These are phyloP conservation scores for Drosophila novamexicana DNA, from an alignment of 1,140 invertebrate genomes.

Conservation along the genomic window DNA sequence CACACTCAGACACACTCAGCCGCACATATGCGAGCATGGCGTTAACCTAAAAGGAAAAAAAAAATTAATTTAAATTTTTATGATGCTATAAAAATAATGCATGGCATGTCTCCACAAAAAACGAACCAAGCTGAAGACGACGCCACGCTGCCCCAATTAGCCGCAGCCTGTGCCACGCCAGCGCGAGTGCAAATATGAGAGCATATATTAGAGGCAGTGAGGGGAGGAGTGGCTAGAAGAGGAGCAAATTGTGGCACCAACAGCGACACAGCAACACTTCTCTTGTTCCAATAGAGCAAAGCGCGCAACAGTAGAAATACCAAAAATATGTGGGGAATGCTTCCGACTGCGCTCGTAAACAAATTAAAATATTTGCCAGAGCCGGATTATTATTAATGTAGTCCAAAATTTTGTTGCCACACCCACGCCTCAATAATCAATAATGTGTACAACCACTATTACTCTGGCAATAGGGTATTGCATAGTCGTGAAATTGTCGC, in stretches of 20 bases:
- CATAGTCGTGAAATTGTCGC: too few species aligned
- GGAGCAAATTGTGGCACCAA: neutral
- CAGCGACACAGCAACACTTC: too few species aligned
- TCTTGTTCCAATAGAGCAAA: too few species aligned
- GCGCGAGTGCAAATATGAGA: constrained; percentile 23
- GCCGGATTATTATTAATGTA: too few species aligned
- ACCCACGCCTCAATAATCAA: too few species aligned
- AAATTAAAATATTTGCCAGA: too few species aligned
- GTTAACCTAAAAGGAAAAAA: constrained; percentile 28
- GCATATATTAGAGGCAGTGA: neutral
- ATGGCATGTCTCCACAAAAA: constrained; percentile 56
- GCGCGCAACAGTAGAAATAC: too few species aligned
- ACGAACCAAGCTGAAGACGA: constrained; percentile 31
- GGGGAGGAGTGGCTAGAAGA: neutral
- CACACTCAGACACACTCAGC: constrained; percentile 1
- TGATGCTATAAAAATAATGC: constrained; percentile 77
- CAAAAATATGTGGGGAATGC: too few species aligned
- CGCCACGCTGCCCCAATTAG: constrained; percentile 72
- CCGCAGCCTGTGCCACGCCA: constrained; percentile 56
- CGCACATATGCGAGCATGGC: constrained; percentile 7
- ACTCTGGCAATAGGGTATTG: neutral
- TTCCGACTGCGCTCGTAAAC: too few species aligned
- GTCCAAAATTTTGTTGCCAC: too few species aligned
- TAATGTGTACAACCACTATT: too few species aligned
- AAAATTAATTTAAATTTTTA: constrained; percentile 79